Percentiles rank a stretch among this genome's conserved stretches.
These are phyloP conservation scores for Hydrochoerus hydrochaeris DNA, from an alignment of 2,113 vertebrate genomes.

Conservation along the genomic window DNA sequence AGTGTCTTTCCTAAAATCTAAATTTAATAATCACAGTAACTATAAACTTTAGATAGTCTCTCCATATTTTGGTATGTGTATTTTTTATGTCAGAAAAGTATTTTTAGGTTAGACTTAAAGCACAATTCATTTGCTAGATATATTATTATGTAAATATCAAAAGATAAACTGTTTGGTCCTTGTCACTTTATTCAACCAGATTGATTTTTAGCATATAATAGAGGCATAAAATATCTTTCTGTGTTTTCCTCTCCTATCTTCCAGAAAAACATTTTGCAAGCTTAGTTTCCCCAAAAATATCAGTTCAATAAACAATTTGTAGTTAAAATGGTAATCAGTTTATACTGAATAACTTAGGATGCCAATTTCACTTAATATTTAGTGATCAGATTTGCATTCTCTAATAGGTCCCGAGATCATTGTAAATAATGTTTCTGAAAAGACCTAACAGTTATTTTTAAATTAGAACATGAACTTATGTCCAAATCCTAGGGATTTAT, in stretches of 20 bases:
- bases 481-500: neutral
- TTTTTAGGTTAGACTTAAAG: neutral
- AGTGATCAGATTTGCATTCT: neutral
- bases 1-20: neutral
- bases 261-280: neutral
- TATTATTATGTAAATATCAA: neutral
- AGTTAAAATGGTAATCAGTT: neutral
- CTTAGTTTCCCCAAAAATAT: neutral
- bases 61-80: neutral
- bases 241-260: neutral
- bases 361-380: neutral
- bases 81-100: neutral
- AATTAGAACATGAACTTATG: neutral
- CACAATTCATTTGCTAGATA: neutral
- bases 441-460: neutral
- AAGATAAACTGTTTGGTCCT: neutral
- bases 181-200: neutral
- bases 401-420: neutral
- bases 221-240: neutral
- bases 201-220: neutral
- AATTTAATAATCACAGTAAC: neutral
- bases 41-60: neutral
- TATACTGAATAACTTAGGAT: neutral
- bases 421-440: neutral
- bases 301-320: neutral